A percentile compares a stretch with the other conserved stretches of the same genome.
These are phyloP conservation scores for Stegostoma tigrinum DNA, from an alignment of 2,113 vertebrate genomes.

Conservation along the genomic window DNA sequence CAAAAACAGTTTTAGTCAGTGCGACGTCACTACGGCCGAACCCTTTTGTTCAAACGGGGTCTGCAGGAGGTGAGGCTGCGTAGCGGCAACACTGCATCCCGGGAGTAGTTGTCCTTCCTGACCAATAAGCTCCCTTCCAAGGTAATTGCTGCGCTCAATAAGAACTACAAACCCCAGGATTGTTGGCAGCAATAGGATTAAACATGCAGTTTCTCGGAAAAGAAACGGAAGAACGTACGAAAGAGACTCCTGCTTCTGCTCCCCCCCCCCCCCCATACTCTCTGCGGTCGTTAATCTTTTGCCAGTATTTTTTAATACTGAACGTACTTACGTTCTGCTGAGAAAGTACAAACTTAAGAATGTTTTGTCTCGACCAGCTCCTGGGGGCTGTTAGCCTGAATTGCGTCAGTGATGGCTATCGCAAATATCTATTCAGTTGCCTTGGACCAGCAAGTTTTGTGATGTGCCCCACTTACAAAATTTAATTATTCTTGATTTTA, in stretches of 20 bases:
- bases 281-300: not conserved
- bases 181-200: conserved; percentile 19
- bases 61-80: not conserved
- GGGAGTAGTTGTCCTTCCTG: not conserved
- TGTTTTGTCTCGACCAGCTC: not conserved
- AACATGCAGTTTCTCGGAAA: not conserved
- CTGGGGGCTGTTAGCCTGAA: not conserved
- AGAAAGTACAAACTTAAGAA: not conserved
- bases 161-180: conserved; percentile 33
- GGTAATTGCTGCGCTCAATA: not conserved
- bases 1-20: not conserved
- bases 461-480: not conserved
- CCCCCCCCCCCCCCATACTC: not conserved
- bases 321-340: not conserved
- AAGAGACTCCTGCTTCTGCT: no score
- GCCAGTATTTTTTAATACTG: not conserved
- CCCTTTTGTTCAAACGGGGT: conserved; percentile 27
- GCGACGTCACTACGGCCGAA: conserved; percentile 24
- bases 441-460: not conserved
- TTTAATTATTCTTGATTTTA: not conserved
- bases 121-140: not conserved
- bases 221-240: not conserved
- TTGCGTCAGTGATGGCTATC: not conserved
- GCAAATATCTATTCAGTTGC: not conserved
- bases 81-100: not conserved